A percentile compares a stretch with the other conserved stretches of the same genome.
Evolutionary conservation across 2,888 invertebrate species (phyloP).

Genomic region (Stenichneumon culpator): DNA sequence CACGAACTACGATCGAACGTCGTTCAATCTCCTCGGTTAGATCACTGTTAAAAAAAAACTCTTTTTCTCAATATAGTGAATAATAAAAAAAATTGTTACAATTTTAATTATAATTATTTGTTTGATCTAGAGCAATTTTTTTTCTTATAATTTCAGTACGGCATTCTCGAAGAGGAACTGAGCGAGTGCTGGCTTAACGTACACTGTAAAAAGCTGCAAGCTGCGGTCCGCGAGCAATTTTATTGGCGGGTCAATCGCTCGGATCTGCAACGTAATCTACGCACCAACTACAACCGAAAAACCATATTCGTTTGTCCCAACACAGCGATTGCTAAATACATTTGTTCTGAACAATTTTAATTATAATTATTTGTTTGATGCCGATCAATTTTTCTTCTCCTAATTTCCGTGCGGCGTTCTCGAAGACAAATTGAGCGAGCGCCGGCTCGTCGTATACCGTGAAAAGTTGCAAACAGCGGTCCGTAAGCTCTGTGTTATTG

Average conservation of each 20-base stretch:
- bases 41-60: background rate
- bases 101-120: too few species aligned
- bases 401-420: background rate
- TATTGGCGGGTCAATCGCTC: slow-evolving; percentile 68
- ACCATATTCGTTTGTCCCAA: too few species aligned
- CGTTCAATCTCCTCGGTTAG: background rate
- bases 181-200: background rate
- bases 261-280: slow-evolving; percentile 25
- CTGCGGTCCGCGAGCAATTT: background rate
- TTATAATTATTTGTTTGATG: background rate
- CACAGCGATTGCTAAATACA: too few species aligned
- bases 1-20: background rate
- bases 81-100: too few species aligned
- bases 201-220: background rate
- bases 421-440: background rate
- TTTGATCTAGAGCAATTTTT: background rate
- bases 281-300: too few species aligned
- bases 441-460: background rate
- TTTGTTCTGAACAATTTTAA: too few species aligned
- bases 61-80: too few species aligned
- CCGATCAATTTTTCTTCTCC: background rate
- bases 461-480: background rate
- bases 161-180: background rate
- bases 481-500: slow-evolving; percentile 55
- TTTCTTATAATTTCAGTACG: background rate